Base-by-base conservation (phyloP, 2,113 vertebrate species). In the Macroglossus sobrinus region DNA sequence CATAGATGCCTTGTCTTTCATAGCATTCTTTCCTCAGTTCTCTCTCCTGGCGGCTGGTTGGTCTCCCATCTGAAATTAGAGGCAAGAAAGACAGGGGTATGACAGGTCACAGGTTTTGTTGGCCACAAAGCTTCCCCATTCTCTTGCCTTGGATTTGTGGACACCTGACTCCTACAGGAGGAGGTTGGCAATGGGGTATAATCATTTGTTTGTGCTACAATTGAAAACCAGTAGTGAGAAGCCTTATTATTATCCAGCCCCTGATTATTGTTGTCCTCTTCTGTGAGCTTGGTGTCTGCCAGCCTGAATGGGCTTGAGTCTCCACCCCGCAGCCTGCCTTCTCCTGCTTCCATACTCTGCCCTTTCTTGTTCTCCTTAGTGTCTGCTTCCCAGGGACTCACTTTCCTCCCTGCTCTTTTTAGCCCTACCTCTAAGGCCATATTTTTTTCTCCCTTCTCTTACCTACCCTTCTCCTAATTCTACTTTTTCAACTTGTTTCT, bases 151-250 rank as follows among this genome's bases (percentile, higher is more conserved):
- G 47, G 66, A 13, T 92, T 59, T 43, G 47, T 59, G 94, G 94
- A 95, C 93, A 95, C 96, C 93, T 97, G 97, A 92, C 85, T 94
- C 64, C 47, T 30, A 21, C 55, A 82, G 91, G 57, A 96, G 95
- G 93, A 66, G 76, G 84, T 61, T 91, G 90, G 84, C 95, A 91
- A 69, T 79, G 94, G 89, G 55, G 38, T 79, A 30, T 94, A 93
- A 97, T 94, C 91, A 78, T 96, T 96, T 95, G 97, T 96, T 97
- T 96, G 93, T 96, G 97, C 96, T 96, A 7, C 66, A 50, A 19
- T 74, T 91, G 85, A 82, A 97, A 96, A 85, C 81, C 66, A 59
- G 80, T 94, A 81, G 53, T 30, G 72, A 95, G 93, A 92, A 95
- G 81, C 66, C 84, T 69, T 94, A 13, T 89, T 89, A 97, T 96